Evolutionary conservation across 2,113 vertebrate species (phyloP).

Genomic region (Pterocles orientalis): DNA sequence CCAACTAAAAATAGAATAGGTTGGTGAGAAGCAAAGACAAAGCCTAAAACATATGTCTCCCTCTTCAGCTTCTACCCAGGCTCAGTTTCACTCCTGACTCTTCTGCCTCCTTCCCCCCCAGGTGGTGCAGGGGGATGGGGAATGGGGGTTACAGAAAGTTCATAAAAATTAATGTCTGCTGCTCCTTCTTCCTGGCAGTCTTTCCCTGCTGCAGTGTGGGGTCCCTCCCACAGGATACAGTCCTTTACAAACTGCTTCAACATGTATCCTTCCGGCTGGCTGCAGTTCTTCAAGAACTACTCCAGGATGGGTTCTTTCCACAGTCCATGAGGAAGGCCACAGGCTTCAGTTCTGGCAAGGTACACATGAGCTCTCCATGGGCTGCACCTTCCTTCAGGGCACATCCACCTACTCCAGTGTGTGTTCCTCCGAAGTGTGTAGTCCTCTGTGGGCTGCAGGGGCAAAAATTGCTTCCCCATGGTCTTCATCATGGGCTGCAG

Average conservation of each 20-base stretch:
- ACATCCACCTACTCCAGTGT: neutral
- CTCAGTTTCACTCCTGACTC: neutral
- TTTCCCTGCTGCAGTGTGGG: neutral
- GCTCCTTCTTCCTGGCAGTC: accelerated
- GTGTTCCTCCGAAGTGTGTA: accelerated
- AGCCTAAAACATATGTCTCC: neutral
- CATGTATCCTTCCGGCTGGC: neutral
- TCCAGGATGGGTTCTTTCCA: neutral
- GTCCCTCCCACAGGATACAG: neutral
- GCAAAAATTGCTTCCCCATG: neutral
- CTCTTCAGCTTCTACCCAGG: neutral
- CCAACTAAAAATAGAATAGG: neutral
- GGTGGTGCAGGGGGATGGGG: neutral
- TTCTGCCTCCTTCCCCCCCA: neutral
- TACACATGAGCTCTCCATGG: neutral
- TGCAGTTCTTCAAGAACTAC: neutral
- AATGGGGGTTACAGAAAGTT: neutral
- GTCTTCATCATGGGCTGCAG: neutral
- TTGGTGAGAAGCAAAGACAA: neutral
- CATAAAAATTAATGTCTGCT: neutral
- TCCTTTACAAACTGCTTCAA: neutral
- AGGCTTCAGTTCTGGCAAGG: neutral
- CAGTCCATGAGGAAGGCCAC: neutral
- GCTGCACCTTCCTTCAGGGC: neutral
- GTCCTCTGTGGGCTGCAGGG: neutral